A percentile compares a stretch with the other conserved stretches of the same genome.
Conservation (phyloP, 2,888 invertebrate species). For the Eristalis pertinax region DNA sequence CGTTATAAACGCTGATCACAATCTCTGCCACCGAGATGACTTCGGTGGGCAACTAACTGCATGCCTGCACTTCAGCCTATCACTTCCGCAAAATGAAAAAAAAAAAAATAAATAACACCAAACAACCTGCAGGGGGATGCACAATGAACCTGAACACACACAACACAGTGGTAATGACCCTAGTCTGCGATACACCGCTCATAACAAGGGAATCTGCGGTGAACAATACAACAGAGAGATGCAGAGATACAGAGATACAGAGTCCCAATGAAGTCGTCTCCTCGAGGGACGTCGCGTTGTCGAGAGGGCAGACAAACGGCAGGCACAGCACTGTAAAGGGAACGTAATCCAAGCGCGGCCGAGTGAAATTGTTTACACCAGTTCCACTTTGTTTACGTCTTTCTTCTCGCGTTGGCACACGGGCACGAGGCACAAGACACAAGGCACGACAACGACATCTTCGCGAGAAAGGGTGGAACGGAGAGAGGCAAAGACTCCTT, state of each 20-base stretch:
- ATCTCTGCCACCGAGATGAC: slow-evolving; percentile 1
- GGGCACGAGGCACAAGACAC: neutral
- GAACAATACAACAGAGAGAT: slow-evolving; percentile 31
- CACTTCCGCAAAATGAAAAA: slow-evolving; percentile 34
- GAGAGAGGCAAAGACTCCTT: slow-evolving; percentile 7
- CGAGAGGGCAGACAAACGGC: neutral
- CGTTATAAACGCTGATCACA: slow-evolving; percentile 48
- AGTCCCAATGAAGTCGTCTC: slow-evolving; percentile 4
- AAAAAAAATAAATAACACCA: too few relatives aligned
- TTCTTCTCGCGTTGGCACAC: neutral
- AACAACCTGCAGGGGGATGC: slow-evolving; percentile 32
- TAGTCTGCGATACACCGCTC: slow-evolving; percentile 53
- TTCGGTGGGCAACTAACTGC: neutral
- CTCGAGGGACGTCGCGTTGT: neutral
- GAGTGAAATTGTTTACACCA: slow-evolving; percentile 64
- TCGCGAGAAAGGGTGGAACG: neutral
- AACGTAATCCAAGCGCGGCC: slow-evolving; percentile 64
- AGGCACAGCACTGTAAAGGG: slow-evolving; percentile 16
- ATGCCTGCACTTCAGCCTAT: neutral
- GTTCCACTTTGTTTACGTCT: slow-evolving; percentile 65
- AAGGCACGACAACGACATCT: neutral
- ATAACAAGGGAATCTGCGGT: slow-evolving; percentile 35
- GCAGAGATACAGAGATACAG: neutral
- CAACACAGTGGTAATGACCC: slow-evolving; percentile 66
- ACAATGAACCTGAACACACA: slow-evolving; percentile 22